A percentile compares a stretch with the other conserved stretches of the same genome.
These are phyloP conservation scores for Drosophila elegans DNA, from an alignment of 1,140 invertebrate genomes.

Conservation along the genomic window DNA sequence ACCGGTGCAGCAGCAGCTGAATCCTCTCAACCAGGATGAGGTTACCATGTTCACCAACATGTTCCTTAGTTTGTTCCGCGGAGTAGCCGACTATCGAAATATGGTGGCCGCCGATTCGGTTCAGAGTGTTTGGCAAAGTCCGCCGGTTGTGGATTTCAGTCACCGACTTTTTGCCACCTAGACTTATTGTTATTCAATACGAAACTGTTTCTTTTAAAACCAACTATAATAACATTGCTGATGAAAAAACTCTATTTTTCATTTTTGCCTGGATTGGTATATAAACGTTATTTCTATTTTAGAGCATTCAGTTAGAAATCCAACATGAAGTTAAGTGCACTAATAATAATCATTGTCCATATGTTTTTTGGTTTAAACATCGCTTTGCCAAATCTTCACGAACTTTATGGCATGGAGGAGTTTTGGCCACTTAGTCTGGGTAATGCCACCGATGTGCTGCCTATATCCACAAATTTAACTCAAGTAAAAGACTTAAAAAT, in stretches of 20 bases:
- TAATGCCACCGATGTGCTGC: conserved; percentile 1
- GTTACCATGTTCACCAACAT: conserved; percentile 58
- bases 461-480: conserved; percentile 5
- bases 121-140: conserved; percentile 69
- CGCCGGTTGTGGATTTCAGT: conserved; percentile 63
- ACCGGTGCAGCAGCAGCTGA: conserved; percentile 24
- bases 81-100: conserved; percentile 60
- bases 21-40: conserved; percentile 56
- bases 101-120: conserved; percentile 59
- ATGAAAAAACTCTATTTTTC: neutral
- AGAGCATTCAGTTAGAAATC: neutral
- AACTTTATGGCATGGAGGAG: neutral
- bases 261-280: neutral
- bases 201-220: conserved; percentile 14
- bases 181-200: neutral
- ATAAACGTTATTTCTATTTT: neutral
- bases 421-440: neutral
- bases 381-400: neutral
- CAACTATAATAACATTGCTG: conserved; percentile 5
- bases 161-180: conserved; percentile 58
- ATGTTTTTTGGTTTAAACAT: neutral
- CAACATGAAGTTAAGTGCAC: neutral
- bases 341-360: neutral
- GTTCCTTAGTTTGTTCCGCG: conserved; percentile 62
- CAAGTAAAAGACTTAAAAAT: neutral